Evolutionary conservation across 2,113 vertebrate species (phyloP), one percentile per base, ranked within the genome.

Genomic region (Thamnaconus septentrionalis): DNA sequence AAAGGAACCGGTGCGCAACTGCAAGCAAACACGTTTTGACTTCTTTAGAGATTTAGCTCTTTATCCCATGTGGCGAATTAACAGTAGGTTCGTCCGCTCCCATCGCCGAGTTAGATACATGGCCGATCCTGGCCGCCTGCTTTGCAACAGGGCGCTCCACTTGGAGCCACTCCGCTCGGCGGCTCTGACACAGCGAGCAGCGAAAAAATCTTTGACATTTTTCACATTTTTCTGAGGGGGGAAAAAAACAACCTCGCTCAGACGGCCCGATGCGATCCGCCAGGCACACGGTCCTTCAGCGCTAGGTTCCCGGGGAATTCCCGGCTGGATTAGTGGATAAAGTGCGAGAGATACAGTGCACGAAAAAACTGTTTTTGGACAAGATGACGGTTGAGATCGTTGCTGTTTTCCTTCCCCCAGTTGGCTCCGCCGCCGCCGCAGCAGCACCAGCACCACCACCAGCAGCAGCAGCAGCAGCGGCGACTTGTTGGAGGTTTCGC

Each of bases 331-430:
- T 64, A 59, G 44, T 5, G 68, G 72, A 68, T 61, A 59, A 61
- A 67, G 39, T 4, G 78, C 53, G 56, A 66, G 53, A 51, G 3
- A 48, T 1, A 63, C 4, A 67, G 42, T 4, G 58, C 47, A 73
- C 57, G 69, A 61, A 69, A 72, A 74, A 72, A 72, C 54, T 39
- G 66, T 56, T 84, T 84, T 86, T 61, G 80, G 89, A 86, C 85
- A 89, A 94, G 91, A 97, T 96, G 96, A 94, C 92, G 93, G 91
- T 76, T 91, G 82, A 87, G 92, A 92, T 89, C 93, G 90, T 85
- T 88, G 77, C 88, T 91, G 86, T 94, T 90, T 86, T 88, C 89
- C 93, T 92, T 92, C 92, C 91, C 90, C 86, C 90, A 93, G 93
- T 93, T 88, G 92, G 85, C 75, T 92, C 92, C 61, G 90, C 90